Conservation (phyloP, 2,888 invertebrate species). For the Habrosyne pyritoides region DNA sequence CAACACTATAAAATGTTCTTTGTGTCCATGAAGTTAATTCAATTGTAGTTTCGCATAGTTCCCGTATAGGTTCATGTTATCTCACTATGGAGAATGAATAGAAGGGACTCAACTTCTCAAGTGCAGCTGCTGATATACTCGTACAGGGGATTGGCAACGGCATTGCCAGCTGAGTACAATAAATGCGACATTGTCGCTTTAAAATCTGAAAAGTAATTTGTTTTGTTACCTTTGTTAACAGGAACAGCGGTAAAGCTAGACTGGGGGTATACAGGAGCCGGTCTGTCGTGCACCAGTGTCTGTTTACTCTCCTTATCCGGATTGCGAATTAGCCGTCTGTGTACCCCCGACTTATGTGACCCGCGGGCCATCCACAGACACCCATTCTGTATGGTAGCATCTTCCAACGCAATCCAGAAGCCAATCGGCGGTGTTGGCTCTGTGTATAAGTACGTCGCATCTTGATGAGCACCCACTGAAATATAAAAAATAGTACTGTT, state of each 20-base stretch:
- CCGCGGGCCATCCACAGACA: slow-evolving; percentile 96
- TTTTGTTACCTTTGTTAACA: slow-evolving; percentile 90
- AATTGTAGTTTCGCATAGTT: too few relatives aligned
- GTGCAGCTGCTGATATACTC: too few relatives aligned
- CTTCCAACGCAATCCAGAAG: slow-evolving; percentile 98
- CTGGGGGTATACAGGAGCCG: slow-evolving; percentile 87
- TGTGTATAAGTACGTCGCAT: slow-evolving; percentile 93
- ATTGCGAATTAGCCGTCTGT: slow-evolving; percentile 88
- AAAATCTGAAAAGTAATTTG: too few relatives aligned
- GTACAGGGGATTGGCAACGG: too few relatives aligned
- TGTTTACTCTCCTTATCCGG: slow-evolving; percentile 85
- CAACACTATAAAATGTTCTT: too few relatives aligned
- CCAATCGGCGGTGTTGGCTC: slow-evolving; percentile 92
- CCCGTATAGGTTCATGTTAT: too few relatives aligned
- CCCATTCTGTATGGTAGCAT: slow-evolving; percentile 96
- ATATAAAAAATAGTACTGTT: slow-evolving; percentile 22
- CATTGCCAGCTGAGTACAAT: too few relatives aligned
- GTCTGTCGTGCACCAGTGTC: slow-evolving; percentile 87
- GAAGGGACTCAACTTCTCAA: too few relatives aligned
- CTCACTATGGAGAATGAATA: too few relatives aligned
- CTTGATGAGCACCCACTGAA: slow-evolving; percentile 91
- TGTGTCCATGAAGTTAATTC: too few relatives aligned
- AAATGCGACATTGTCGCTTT: too few relatives aligned
- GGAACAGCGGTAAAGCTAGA: slow-evolving; percentile 90
- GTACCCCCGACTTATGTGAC: slow-evolving; percentile 94